phyloP scores from a whole-genome alignment of 2,888 invertebrate species.

The Dryobotodes eremita region DNA sequence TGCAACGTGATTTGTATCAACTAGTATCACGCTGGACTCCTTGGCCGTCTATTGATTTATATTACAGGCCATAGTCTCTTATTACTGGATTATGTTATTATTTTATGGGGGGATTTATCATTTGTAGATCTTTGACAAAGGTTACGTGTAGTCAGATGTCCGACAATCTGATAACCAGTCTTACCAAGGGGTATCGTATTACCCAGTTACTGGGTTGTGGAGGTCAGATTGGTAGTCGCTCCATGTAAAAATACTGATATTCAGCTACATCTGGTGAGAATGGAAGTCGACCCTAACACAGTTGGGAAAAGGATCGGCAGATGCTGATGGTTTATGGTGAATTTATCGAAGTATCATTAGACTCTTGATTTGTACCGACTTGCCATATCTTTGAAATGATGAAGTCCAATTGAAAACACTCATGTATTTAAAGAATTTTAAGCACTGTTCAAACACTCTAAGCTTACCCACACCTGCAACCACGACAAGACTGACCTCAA shows the following conservation, averaged over 20 bases:
- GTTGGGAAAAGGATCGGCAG: neutral
- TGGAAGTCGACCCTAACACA: neutral
- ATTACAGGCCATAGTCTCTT: neutral
- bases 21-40: conserved; percentile 10
- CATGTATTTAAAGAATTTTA: too few relatives aligned
- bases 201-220: neutral
- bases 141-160: neutral
- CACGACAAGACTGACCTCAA: neutral
- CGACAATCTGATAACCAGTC: neutral
- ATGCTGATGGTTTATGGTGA: neutral
- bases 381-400: neutral
- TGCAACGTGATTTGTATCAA: conserved; percentile 72
- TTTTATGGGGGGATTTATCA: neutral
- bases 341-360: neutral
- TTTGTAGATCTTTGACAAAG: neutral
- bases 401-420: too few relatives aligned
- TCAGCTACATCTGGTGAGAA: neutral
- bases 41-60: conserved; percentile 4
- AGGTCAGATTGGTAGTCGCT: neutral
- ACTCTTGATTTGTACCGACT: neutral
- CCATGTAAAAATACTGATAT: neutral
- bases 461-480: neutral
- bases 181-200: neutral
- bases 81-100: neutral
- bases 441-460: neutral